Evolutionary conservation across 2,113 vertebrate species (phyloP).

Genomic region (Sylvietta virens): DNA sequence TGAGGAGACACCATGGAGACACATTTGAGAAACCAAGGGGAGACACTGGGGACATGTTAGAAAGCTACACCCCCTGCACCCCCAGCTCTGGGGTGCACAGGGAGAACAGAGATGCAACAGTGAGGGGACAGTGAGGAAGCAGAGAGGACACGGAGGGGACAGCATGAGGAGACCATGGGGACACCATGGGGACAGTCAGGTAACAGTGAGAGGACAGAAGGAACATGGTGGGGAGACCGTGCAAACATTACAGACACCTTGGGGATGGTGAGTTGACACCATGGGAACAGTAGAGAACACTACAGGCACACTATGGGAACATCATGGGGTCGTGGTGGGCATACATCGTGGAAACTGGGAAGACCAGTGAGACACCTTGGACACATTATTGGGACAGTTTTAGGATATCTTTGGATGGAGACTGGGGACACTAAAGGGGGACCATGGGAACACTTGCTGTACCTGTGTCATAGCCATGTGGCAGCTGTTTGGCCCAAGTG

Average conservation of each 20-base stretch:
- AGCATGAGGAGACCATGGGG: background rate
- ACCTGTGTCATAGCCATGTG: background rate
- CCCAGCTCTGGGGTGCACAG: background rate
- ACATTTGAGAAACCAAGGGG: background rate
- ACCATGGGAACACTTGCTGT: background rate
- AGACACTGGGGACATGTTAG: background rate
- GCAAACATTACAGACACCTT: background rate
- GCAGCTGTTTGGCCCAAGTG: background rate
- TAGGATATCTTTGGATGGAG: background rate
- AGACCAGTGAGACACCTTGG: background rate
- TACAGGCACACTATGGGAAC: background rate
- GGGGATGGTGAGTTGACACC: background rate
- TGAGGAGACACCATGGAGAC: background rate
- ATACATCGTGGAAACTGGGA: background rate
- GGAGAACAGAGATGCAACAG: background rate
- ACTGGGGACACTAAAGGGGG: too few relatives aligned
- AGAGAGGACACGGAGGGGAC: background rate
- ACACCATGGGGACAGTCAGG: background rate
- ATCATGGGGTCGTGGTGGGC: too few relatives aligned
- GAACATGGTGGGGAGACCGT: rapidly evolving
- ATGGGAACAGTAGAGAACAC: background rate
- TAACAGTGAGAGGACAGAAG: background rate
- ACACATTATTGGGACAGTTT: background rate
- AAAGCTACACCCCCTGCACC: background rate
- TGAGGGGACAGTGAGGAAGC: rapidly evolving